Percentiles rank a stretch among this genome's conserved stretches.
phyloP scores from a whole-genome alignment of 2,797 vertebrate genomes.

The Poeciliopsis presidionis region DNA sequence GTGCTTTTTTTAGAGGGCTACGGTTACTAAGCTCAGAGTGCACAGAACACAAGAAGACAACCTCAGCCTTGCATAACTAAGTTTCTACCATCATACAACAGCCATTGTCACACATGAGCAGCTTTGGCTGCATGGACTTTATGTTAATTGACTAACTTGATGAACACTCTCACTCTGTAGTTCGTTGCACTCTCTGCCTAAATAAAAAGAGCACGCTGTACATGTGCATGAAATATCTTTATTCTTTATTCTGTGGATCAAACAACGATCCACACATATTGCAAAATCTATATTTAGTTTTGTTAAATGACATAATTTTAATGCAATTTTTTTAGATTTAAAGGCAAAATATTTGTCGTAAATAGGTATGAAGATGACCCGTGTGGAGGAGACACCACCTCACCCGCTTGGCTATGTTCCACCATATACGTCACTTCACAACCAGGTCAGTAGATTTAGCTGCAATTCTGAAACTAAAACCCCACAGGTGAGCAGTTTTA shows the following conservation, averaged over 20 bases:
- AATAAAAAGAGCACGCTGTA: slow-evolving; percentile 12
- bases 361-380: slow-evolving; percentile 87
- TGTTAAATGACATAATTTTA: background rate
- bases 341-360: slow-evolving; percentile 16
- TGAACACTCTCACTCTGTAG: slow-evolving; percentile 2
- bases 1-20: slow-evolving; percentile 84
- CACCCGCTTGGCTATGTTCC: slow-evolving; percentile 81
- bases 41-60: slow-evolving; percentile 52
- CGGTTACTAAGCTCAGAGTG: slow-evolving; percentile 74
- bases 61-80: slow-evolving; percentile 66
- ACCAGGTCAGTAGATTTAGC: slow-evolving; percentile 83
- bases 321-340: background rate
- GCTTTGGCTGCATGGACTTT: slow-evolving; percentile 17
- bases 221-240: slow-evolving; percentile 3
- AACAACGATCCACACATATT: background rate
- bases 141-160: slow-evolving; percentile 6
- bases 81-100: slow-evolving; percentile 35
- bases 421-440: slow-evolving; percentile 84
- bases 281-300: background rate
- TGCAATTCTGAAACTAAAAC: background rate
- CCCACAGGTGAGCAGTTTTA: background rate
- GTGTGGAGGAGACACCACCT: slow-evolving; percentile 83
- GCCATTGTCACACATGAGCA: slow-evolving; percentile 45
- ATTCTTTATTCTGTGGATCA: slow-evolving; percentile 8
- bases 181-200: slow-evolving; percentile 27